Evolutionary conservation across 2,888 invertebrate genomes (phyloP).

Genomic region (Parnassius mnemosyne): DNA sequence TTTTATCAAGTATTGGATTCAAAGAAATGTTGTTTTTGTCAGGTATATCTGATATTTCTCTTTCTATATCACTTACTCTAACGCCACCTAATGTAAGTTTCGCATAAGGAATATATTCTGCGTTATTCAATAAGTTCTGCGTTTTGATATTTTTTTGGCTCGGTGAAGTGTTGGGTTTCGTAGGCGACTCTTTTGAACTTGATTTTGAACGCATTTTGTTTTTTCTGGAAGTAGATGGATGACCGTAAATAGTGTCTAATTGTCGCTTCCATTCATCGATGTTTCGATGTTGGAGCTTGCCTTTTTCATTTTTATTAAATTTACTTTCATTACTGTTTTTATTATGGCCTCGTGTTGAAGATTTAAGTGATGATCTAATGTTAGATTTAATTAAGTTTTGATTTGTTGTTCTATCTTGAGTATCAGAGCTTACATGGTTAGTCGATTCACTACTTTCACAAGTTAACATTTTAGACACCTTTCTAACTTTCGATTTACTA

Average conservation of each 20-base stretch:
- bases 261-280: conserved; percentile 66
- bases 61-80: conserved; percentile 65
- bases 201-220: conserved; percentile 30
- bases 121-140: conserved; percentile 45
- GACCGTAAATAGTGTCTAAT: conserved; percentile 58
- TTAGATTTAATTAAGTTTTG: conserved; percentile 37
- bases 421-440: conserved; percentile 53
- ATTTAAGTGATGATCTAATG: conserved; percentile 3
- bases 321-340: conserved; percentile 30
- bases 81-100: conserved; percentile 71
- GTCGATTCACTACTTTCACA: conserved; percentile 64
- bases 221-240: conserved; percentile 40
- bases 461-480: conserved; percentile 59
- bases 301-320: conserved; percentile 34
- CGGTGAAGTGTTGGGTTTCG: conserved; percentile 35
- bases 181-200: conserved; percentile 34
- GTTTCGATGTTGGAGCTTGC: conserved; percentile 41
- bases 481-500: conserved; percentile 40
- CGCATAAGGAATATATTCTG: conserved; percentile 73
- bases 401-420: conserved; percentile 40
- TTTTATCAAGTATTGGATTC: conserved; percentile 65
- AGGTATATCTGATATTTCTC: conserved; percentile 58
- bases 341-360: conserved; percentile 14
- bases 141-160: conserved; percentile 24
- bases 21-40: conserved; percentile 54